phyloP scores from a whole-genome alignment of 2,113 vertebrate genomes.

The Dendrocopos noguchii region DNA sequence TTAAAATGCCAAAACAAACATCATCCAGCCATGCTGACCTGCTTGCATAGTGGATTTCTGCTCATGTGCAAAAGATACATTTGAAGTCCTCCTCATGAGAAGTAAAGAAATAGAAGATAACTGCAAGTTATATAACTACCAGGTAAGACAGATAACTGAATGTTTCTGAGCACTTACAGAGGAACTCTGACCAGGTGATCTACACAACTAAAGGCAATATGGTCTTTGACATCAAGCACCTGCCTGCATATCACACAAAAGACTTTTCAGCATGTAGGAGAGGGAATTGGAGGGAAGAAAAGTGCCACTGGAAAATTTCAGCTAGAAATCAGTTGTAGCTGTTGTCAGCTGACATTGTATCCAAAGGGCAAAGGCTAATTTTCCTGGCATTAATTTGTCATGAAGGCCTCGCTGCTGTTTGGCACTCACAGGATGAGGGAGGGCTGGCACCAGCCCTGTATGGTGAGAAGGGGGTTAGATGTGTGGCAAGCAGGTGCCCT shows the following conservation, averaged over 20 bases:
- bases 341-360: background rate
- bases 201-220: background rate
- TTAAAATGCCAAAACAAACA: background rate
- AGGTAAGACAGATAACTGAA: background rate
- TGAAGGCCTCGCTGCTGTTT: background rate
- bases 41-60: background rate
- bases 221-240: background rate
- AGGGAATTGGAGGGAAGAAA: background rate
- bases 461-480: background rate
- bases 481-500: background rate
- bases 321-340: background rate
- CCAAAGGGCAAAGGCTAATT: background rate
- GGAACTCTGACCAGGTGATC: background rate
- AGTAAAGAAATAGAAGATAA: background rate
- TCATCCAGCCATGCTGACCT: background rate
- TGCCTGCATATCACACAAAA: background rate
- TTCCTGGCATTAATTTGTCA: background rate
- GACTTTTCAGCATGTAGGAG: background rate
- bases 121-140: background rate
- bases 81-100: background rate
- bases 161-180: background rate
- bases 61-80: background rate
- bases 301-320: background rate
- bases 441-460: background rate
- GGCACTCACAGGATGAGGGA: background rate